These are phyloP conservation scores for Protobothrops flavoviridis DNA, from an alignment of 2,113 vertebrate genomes.

Conservation along the genomic window DNA sequence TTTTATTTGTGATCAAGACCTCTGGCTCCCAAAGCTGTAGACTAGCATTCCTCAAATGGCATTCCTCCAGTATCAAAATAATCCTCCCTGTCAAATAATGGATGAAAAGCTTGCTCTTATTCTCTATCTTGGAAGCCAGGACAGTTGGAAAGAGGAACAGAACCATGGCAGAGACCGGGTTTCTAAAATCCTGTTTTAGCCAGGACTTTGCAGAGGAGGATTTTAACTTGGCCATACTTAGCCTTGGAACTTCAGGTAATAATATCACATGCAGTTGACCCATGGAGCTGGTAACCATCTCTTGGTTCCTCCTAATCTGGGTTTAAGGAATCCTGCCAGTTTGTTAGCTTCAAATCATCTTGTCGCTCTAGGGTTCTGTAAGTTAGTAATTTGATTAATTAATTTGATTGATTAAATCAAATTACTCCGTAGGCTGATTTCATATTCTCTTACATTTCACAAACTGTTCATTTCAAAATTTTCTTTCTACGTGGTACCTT, in stretches of 20 bases:
- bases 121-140: not conserved
- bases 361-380: not conserved
- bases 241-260: not conserved
- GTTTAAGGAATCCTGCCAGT: not conserved
- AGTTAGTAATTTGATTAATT: not conserved
- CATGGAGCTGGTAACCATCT: not conserved
- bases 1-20: not conserved
- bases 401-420: not conserved
- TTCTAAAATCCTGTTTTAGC: not conserved
- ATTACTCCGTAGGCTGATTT: accelerated
- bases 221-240: not conserved
- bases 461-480: accelerated
- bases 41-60: not conserved
- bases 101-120: not conserved
- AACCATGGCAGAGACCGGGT: no score
- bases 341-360: not conserved
- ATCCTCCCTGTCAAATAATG: not conserved
- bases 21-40: not conserved
- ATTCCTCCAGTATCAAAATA: not conserved
- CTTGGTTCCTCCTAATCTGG: not conserved
- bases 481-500: not conserved
- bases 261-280: no score
- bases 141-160: not conserved
- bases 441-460: accelerated
- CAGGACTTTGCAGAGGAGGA: not conserved